Base-by-base conservation (phyloP, 2,113 vertebrate species). In the Pongo pygmaeus region DNA sequence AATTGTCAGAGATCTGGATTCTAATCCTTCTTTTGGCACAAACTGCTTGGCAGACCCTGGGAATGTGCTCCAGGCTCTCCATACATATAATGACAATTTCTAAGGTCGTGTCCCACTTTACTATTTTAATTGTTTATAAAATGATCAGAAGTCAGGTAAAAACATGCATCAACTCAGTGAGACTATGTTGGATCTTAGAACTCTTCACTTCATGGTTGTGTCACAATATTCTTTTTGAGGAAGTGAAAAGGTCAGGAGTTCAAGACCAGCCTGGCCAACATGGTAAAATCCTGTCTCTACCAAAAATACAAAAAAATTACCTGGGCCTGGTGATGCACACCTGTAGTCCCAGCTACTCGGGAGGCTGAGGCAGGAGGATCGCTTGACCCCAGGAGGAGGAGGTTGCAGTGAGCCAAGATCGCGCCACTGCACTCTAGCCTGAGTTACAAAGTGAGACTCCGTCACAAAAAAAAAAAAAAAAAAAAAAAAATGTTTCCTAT, bases 221-320 rank as follows among this genome's bases (percentile, higher is more conserved):
- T 59, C 48, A 50, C 17, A 70, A 22, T 30, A 83, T 55, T 20
- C 9, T 48, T 85, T 64, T 85, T 89, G 20, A 87, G 52, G 79
- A 94, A 81, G 52, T 57, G 9, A 85, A 96, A 96, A 94, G 61
- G 61, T 64, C 61, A 64, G 61, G 61, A 59, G 61, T 64, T 32
- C 6, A 5, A 64, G 61, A 30, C 27, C 27, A 64, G 61, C 27
- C 27, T 30, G 27, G 27, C 27, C 61, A 64, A 64, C 61, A 32
- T 32, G 61, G 61, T 32, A 30, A 64, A 64, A 64, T 30, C 61
- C 61, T 30, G 13, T 30, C 61, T 64, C 61, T 64, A 64, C 61
- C 30, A 30, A 64, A 64, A 64, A 64, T 30, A 64, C 5, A 6
- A 12, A 13, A 30, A 64, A 64, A 30, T 13, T 61, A 64, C 10